Conservation (phyloP, 1,140 invertebrate genomes). For the Drosophila quadrilineata region DNA sequence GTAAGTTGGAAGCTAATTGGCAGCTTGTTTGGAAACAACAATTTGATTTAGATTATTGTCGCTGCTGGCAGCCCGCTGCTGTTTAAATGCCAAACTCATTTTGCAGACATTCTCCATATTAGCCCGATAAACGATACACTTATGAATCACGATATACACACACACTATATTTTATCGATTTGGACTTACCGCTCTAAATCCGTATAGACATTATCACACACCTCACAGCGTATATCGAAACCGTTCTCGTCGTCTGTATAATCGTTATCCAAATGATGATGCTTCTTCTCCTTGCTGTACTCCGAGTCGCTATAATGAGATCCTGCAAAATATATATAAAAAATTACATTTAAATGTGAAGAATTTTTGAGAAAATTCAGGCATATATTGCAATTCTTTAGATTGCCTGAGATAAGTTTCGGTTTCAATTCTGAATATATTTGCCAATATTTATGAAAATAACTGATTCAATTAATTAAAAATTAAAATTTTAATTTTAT, state of each 20-base stretch:
- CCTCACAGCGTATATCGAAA: slow-evolving; percentile 84
- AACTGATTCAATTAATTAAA: too few relatives aligned
- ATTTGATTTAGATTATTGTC: slow-evolving; percentile 60
- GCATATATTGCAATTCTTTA: too few relatives aligned
- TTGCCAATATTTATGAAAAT: too few relatives aligned
- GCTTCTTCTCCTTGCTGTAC: slow-evolving; percentile 58
- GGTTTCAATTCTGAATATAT: too few relatives aligned
- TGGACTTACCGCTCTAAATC: slow-evolving; percentile 87
- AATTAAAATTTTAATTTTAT: too few relatives aligned
- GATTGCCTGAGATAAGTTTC: too few relatives aligned
- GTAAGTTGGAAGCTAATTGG: slow-evolving; percentile 78
- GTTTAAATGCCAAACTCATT: slow-evolving; percentile 72
- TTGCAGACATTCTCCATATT: slow-evolving; percentile 55
- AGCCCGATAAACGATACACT: too few relatives aligned
- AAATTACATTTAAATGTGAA: too few relatives aligned
- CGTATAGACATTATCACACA: slow-evolving; percentile 87
- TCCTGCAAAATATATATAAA: slow-evolving; percentile 83
- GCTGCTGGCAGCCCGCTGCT: slow-evolving; percentile 21
- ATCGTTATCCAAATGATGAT: slow-evolving; percentile 80
- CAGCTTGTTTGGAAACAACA: slow-evolving; percentile 42
- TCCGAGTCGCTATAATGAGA: slow-evolving; percentile 87
- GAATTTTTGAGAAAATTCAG: too few relatives aligned
- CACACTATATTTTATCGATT: background rate
- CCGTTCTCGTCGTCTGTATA: slow-evolving; percentile 84
- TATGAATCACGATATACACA: too few relatives aligned